Evolutionary conservation across 1,140 invertebrate species (phyloP).

Genomic region (Helicoverpa armigera): DNA sequence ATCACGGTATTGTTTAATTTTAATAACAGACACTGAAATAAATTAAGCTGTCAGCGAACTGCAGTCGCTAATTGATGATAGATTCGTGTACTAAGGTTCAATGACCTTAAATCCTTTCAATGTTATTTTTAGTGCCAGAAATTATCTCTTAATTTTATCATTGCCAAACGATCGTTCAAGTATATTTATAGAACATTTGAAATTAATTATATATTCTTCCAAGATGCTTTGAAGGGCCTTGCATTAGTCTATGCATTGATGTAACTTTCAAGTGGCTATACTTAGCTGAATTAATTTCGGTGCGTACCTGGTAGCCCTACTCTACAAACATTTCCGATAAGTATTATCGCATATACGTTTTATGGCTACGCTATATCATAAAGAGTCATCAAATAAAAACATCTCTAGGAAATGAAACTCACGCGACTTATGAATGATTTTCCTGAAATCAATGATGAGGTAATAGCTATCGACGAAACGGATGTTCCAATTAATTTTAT

Average conservation of each 20-base stretch:
- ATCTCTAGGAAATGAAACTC: background rate
- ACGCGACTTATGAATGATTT: background rate
- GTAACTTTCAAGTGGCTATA: too few relatives aligned
- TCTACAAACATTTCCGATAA: too few relatives aligned
- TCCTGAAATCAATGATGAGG: constrained; percentile 3
- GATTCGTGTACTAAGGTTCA: background rate
- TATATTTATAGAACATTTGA: background rate
- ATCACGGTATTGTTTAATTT: background rate
- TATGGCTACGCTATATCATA: too few relatives aligned
- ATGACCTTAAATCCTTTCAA: constrained; percentile 3
- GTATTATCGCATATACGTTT: too few relatives aligned
- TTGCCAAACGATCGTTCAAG: background rate
- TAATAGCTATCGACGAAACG: background rate
- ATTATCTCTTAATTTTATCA: constrained; percentile 1
- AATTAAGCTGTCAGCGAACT: constrained; percentile 8
- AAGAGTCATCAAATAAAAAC: background rate
- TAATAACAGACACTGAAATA: background rate
- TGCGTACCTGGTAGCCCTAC: too few relatives aligned
- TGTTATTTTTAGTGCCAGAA: background rate
- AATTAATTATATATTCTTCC: background rate
- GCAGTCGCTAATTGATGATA: background rate
- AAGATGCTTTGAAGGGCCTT: too few relatives aligned
- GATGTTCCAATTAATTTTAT: background rate
- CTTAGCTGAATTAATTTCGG: too few relatives aligned
- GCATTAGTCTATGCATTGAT: too few relatives aligned